Conservation (phyloP, 2,797 vertebrate species). For the Myotis myotis region DNA sequence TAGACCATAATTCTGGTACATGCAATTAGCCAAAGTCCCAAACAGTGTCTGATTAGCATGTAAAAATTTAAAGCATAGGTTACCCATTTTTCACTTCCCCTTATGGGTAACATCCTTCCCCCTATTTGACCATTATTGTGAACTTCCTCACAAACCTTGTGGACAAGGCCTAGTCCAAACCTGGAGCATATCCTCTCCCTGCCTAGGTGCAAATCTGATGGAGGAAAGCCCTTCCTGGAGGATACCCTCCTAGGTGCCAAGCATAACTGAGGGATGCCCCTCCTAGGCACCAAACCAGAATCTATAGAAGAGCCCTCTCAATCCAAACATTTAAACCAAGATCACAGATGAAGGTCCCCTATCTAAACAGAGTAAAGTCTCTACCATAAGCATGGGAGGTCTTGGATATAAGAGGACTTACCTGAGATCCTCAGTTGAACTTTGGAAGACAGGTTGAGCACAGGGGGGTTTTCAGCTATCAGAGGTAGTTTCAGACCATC, state of each 20-base stretch:
- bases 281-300: not conserved
- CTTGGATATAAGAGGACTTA: not conserved
- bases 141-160: not conserved
- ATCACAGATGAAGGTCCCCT: not conserved
- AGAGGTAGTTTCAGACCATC: not conserved
- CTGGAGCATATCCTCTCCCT: not conserved
- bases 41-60: not conserved
- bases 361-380: not conserved
- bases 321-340: not conserved
- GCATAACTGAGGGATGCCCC: not conserved
- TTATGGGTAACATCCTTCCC: not conserved
- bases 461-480: not conserved
- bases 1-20: not conserved
- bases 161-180: not conserved
- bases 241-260: not conserved
- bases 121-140: not conserved
- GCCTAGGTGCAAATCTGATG: not conserved
- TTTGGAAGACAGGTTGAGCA: not conserved
- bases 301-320: not conserved
- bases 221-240: not conserved
- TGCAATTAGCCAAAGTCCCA: not conserved
- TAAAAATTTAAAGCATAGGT: not conserved
- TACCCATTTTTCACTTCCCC: not conserved
- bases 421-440: not conserved
- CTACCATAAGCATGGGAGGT: not conserved